Conservation (phyloP, 2,888 invertebrate genomes). For the Bimastos eiseni region DNA sequence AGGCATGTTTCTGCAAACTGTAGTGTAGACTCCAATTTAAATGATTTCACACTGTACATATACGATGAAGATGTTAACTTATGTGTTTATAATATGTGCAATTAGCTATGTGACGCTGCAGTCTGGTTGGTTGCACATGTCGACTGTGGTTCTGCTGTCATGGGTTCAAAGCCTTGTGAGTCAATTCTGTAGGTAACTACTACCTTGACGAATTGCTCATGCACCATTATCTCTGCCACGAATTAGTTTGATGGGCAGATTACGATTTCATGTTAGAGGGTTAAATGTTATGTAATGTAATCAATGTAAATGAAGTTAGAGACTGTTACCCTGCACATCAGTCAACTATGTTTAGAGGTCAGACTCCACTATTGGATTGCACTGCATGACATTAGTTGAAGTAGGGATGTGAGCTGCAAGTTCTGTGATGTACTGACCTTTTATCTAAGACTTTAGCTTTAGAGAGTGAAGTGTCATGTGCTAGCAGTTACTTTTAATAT, state of each 20-base stretch:
- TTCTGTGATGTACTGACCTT: too few species aligned
- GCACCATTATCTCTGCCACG: not conserved
- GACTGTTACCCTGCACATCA: not conserved
- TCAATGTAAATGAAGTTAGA: not conserved
- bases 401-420: too few species aligned
- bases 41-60: slow-evolving; percentile 2
- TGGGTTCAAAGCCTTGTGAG: too few species aligned
- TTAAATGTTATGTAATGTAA: too few species aligned
- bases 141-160: not conserved
- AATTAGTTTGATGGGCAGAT: not conserved
- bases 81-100: not conserved
- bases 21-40: not conserved
- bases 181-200: not conserved
- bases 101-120: not conserved
- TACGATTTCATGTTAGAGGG: not conserved
- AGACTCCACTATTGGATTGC: not conserved
- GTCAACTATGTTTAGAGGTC: not conserved
- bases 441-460: too few species aligned
- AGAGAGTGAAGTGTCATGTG: too few species aligned
- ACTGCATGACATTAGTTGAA: too few species aligned
- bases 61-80: not conserved
- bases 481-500: too few species aligned
- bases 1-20: not conserved
- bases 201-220: too few species aligned
- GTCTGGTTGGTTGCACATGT: not conserved